phyloP scores from a whole-genome alignment of 2,888 invertebrate genomes.

The Ochropacha duplaris region DNA sequence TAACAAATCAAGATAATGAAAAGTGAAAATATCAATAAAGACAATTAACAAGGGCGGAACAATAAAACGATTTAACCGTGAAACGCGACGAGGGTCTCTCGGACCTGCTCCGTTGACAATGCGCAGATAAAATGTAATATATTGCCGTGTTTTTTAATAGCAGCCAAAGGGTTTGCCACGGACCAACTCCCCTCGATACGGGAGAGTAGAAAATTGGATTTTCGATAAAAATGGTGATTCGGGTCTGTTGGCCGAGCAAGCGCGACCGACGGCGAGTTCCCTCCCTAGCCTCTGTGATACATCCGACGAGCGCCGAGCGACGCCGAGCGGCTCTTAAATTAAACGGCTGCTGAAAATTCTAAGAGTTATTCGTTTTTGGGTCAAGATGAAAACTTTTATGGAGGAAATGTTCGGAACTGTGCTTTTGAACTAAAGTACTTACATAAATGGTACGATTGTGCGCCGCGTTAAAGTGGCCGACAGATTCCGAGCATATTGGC shows the following conservation, averaged over 20 bases:
- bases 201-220: constrained; percentile 54
- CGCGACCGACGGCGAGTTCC: constrained; percentile 11
- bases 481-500: not conserved
- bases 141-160: constrained; percentile 42
- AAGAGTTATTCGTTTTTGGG: constrained; percentile 14
- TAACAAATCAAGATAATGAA: constrained; percentile 14
- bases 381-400: constrained; percentile 19
- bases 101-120: constrained; percentile 36
- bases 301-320: constrained; percentile 9
- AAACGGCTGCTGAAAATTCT: constrained; percentile 31
- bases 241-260: constrained; percentile 20
- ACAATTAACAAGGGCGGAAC: constrained; percentile 34
- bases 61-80: constrained; percentile 36
- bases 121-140: constrained; percentile 49
- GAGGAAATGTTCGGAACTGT: constrained; percentile 7
- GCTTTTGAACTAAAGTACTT: constrained; percentile 3
- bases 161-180: constrained; percentile 32
- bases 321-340: constrained; percentile 25
- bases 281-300: constrained; percentile 24
- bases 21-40: constrained; percentile 20
- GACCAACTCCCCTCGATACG: constrained; percentile 19
- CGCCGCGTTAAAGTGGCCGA: not conserved
- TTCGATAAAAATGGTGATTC: constrained; percentile 59
- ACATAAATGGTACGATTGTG: constrained; percentile 5
- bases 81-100: constrained; percentile 34